Evolutionary conservation across 2,888 invertebrate species (phyloP).

Genomic region (Nomada lathburiana): DNA sequence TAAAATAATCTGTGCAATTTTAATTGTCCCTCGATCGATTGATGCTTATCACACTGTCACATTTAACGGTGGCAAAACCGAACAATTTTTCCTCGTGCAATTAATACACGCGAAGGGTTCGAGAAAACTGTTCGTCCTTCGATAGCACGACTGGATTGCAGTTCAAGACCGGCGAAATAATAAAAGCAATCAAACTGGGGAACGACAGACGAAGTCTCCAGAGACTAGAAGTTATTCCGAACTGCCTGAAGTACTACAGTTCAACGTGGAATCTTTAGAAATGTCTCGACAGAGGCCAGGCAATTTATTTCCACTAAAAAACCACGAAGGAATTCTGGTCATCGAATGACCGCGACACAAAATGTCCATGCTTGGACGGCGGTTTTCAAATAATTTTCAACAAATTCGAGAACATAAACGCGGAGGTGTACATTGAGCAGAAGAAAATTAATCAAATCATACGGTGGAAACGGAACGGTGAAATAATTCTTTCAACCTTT

Average conservation of each 20-base stretch:
- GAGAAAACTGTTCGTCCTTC: slow-evolving; percentile 5
- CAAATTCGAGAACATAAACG: too few species aligned
- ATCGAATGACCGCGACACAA: too few species aligned
- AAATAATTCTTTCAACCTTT: not conserved
- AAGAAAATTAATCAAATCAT: not conserved
- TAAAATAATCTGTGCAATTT: slow-evolving; percentile 3
- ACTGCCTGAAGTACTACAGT: not conserved
- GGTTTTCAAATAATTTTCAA: too few species aligned
- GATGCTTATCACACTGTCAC: not conserved
- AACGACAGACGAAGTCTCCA: slow-evolving; percentile 11
- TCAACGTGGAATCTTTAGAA: slow-evolving; percentile 15
- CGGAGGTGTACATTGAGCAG: not conserved
- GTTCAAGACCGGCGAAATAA: slow-evolving; percentile 9
- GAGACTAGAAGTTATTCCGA: slow-evolving; percentile 28
- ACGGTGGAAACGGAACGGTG: not conserved
- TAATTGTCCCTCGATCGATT: not conserved
- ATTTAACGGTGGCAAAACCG: too few species aligned
- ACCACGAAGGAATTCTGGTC: too few species aligned
- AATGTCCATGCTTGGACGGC: too few species aligned
- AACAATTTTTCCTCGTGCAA: too few species aligned
- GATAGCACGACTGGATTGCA: slow-evolving; percentile 26
- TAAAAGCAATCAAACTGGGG: slow-evolving; percentile 32
- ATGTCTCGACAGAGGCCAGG: slow-evolving; percentile 7
- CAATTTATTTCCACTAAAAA: too few species aligned
- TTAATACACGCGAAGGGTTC: not conserved